Conservation (phyloP, 2,888 invertebrate genomes). For the Melipona beecheii region DNA sequence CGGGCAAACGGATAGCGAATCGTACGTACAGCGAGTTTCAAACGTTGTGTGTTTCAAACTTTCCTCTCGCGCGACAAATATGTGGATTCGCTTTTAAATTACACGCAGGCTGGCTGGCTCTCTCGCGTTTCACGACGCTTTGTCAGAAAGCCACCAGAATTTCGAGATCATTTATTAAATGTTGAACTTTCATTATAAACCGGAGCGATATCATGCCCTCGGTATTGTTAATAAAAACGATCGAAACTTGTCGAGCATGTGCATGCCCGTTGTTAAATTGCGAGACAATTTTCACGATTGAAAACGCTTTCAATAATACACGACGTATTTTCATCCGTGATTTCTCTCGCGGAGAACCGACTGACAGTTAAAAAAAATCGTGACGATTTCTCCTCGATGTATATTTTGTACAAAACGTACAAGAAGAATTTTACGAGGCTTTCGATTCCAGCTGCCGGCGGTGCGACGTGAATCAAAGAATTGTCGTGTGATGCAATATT, state of each 20-base stretch:
- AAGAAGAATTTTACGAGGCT: slow-evolving; percentile 16
- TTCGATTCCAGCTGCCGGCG: neutral
- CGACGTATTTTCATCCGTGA: slow-evolving; percentile 8
- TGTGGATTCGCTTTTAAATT: neutral
- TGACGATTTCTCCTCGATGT: slow-evolving; percentile 2
- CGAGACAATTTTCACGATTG: neutral
- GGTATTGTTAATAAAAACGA: neutral
- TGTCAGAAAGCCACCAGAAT: too few relatives aligned
- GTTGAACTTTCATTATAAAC: too few relatives aligned
- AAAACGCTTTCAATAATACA: slow-evolving; percentile 29
- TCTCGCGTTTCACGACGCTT: too few relatives aligned
- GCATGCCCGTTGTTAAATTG: too few relatives aligned
- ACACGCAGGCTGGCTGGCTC: too few relatives aligned
- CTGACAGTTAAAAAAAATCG: slow-evolving; percentile 15
- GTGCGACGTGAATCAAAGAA: too few relatives aligned
- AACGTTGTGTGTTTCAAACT: neutral
- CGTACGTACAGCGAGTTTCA: neutral
- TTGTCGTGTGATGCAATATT: slow-evolving; percentile 18
- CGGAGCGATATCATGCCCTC: too few relatives aligned
- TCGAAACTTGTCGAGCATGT: neutral
- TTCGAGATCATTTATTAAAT: too few relatives aligned
- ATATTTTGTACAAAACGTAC: slow-evolving; percentile 16
- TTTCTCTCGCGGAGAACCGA: neutral
- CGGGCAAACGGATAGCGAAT: neutral
- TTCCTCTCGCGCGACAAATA: neutral